These are phyloP conservation scores for Sphyrna mokarran DNA, from an alignment of 2,113 vertebrate species.

Conservation along the genomic window DNA sequence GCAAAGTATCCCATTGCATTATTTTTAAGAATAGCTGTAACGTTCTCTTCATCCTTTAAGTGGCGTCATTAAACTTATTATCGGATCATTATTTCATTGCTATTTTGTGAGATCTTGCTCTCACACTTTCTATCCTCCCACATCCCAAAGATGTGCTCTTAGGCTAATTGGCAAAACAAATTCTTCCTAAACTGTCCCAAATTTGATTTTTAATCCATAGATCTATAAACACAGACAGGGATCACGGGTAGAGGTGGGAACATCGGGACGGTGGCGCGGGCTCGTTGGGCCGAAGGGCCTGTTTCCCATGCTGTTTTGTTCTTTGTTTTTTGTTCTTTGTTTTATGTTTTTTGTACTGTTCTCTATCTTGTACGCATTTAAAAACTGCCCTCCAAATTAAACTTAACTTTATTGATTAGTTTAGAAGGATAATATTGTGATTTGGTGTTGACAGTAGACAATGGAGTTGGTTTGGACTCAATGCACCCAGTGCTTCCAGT, in stretches of 20 bases:
- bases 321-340: too few relatives aligned
- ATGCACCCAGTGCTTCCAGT: not conserved
- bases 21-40: not conserved
- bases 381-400: not conserved
- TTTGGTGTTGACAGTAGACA: not conserved
- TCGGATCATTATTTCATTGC: not conserved
- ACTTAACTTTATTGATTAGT: not conserved
- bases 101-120: not conserved
- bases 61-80: not conserved
- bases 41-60: not conserved
- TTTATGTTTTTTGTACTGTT: not conserved
- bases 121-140: too few relatives aligned
- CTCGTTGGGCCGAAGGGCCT: too few relatives aligned
- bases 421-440: not conserved
- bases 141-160: too few relatives aligned
- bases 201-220: too few relatives aligned
- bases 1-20: not conserved
- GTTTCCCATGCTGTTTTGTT: too few relatives aligned
- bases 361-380: not conserved
- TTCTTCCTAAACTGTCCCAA: too few relatives aligned
- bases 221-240: too few relatives aligned
- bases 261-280: too few relatives aligned
- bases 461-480: not conserved
- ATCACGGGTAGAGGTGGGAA: too few relatives aligned
- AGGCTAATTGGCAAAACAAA: too few relatives aligned